Evolutionary conservation across 2,888 invertebrate genomes (phyloP), one percentile per base, ranked within the genome.

Genomic region (Sphaerophoria taeniata): DNA sequence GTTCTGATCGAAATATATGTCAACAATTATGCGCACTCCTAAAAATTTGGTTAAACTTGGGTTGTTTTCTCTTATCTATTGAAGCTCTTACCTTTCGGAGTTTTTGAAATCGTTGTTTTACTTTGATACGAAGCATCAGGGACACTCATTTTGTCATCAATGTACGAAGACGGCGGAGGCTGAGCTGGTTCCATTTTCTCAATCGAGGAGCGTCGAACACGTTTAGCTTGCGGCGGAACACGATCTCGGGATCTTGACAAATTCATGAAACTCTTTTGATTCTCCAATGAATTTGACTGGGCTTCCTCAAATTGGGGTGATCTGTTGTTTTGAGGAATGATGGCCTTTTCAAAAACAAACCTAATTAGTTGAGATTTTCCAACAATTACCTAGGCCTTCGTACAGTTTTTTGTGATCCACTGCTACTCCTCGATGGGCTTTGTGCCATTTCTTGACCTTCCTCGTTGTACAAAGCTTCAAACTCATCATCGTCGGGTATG

Each of bases 21-120:
- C 91, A 63, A 91, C 90, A 5, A 90, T 89, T 12, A 91, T 91
- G 73, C 91, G 91, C 12, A 92, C 91, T 58, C 91, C 91, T 91
- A 73, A 11, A 36, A 61, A 5, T 24, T n/a, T n/a, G n/a, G 24
- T 24, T 2, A 2, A 24, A 24, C 2, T 24, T 24, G 24, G 24
- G 24, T 24, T 24, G 24, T 24, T 24, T 24, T 24, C 2, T 24
- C 24, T 24, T 24, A 24, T n/a, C n/a, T 43, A 9, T 43, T 43
- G 12, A 12, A 9, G 7, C 49, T 77, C 87, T 81, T 86, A 91
- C 91, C 91, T 61, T 88, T 88, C 9, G 90, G 88, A 16, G 90
- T 91, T 82, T 90, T 91, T 16, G 90, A 88, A 74, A 91, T 91
- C 36, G 91, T 92, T 5, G 91, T 91, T 74, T 90, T 91, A 84